Base-by-base conservation (phyloP, 2,797 vertebrate genomes). In the Apogon hyalosoma region DNA sequence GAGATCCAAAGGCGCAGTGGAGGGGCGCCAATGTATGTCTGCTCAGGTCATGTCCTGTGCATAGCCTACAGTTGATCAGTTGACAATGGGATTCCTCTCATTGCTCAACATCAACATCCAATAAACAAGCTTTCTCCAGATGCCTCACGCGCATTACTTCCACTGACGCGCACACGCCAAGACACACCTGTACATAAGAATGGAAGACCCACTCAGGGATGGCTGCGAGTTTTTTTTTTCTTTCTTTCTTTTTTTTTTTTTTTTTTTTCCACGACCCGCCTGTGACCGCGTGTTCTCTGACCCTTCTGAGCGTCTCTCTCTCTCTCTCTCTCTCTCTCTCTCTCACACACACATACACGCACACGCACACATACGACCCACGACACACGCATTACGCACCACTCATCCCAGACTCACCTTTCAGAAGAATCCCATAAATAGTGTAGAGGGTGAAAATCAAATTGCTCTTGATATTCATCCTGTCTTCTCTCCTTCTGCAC, bases 381-480 rank as follows among this genome's bases (percentile, higher is more conserved):
- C 55, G 46, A 46, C 28, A 46, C 41, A 46, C 19, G 56, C 28
- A 45, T 57, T 48, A 54, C 62, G 54, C 80, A 49, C 59, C 52
- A 46, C 51, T 19, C 52, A 39, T 48, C 60, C 69, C 63, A 28
- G n/a, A 16, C 90, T 91, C 83, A 93, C 92, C 92, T 93, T 92
- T 92, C 13, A 90, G 83, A 81, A 92, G 88, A 80, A 92, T 90
- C 86, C 90, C 91, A 51, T 89, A 90, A 70, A 92, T 67, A 71
- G 89, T 87, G 86, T 88, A 93, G 85, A 93, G 88, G 71, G 87
- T 92, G 81, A 93, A 90, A 86, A 92, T 69, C 75, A 92, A 68
- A 87, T 90, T 73, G 72, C 75, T 89, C 71, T 92, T 90, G 78
- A 87, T 77, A 69, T 90, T 90, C 92, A 93, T 93, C 85, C 88